Evolutionary conservation across 2,113 vertebrate genomes (phyloP).

Genomic region (Alethe castanea): DNA sequence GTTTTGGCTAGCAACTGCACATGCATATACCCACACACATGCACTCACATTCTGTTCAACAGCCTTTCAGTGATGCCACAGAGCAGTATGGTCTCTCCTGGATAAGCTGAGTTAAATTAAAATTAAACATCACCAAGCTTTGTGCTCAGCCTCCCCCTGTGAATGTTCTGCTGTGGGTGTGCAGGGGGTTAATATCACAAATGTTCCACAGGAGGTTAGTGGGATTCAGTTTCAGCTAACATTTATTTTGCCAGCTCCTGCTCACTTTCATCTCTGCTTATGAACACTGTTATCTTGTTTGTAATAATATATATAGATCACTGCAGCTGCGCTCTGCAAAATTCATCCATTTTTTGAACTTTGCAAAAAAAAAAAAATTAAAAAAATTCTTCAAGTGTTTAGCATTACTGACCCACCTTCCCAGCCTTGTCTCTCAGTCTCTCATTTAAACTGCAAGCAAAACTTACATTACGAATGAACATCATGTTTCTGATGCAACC

Average conservation of each 20-base stretch:
- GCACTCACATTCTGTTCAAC: neutral
- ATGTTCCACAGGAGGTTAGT: conserved; percentile 52
- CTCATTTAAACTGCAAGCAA: neutral
- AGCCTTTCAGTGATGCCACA: neutral
- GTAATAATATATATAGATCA: conserved; percentile 59
- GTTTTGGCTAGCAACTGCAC: neutral
- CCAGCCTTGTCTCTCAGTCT: neutral
- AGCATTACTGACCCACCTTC: neutral
- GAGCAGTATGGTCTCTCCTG: neutral
- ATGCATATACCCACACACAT: neutral
- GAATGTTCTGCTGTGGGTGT: neutral
- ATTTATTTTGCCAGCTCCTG: conserved; percentile 61
- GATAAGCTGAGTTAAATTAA: conserved; percentile 65
- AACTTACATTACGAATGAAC: neutral
- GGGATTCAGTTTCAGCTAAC: conserved; percentile 63
- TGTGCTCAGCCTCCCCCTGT: conserved; percentile 30
- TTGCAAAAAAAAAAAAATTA: neutral
- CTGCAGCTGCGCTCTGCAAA: conserved; percentile 38
- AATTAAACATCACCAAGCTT: conserved; percentile 64
- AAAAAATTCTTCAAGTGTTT: neutral
- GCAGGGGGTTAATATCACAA: conserved; percentile 60
- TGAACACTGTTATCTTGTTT: conserved; percentile 63
- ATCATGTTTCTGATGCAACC: neutral
- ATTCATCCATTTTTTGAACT: conserved; percentile 37
- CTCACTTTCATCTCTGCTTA: conserved; percentile 59